Conservation (phyloP, 37 sponge, comb jelly and placozoan genomes). For the Haliclona indistincta region DNA sequence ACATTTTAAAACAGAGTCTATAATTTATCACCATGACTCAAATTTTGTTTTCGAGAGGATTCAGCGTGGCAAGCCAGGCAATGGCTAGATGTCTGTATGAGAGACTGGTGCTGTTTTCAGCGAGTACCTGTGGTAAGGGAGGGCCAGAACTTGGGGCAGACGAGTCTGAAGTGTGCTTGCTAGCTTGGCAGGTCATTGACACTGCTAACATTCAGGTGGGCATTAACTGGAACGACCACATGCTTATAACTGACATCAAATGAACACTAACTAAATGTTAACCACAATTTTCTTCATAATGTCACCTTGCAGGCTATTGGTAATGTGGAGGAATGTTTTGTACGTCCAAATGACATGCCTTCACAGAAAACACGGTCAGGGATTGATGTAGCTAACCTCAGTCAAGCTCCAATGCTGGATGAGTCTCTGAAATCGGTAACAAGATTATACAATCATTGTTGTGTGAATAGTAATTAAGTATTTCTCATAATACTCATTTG, state of each 20-base stretch:
- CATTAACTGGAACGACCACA: conserved; percentile 38
- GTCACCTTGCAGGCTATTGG: too few species aligned
- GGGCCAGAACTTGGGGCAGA: conserved; percentile 33
- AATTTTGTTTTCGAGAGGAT: too few species aligned
- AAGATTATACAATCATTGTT: too few species aligned
- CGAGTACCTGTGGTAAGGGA: conserved; percentile 8
- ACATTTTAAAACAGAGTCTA: too few species aligned
- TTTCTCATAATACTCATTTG: background rate
- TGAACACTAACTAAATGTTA: too few species aligned
- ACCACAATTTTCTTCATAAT: too few species aligned
- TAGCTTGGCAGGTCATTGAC: conserved; percentile 52
- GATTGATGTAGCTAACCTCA: background rate
- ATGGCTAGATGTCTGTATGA: background rate
- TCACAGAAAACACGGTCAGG: background rate
- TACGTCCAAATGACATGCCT: too few species aligned
- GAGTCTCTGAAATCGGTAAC: background rate
- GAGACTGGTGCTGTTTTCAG: conserved; percentile 33
- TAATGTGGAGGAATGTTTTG: too few species aligned
- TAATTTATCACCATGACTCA: too few species aligned
- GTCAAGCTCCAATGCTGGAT: background rate
- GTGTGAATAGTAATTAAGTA: too few species aligned
- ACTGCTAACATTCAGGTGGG: conserved; percentile 57
- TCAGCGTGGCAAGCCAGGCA: too few species aligned
- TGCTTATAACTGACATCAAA: background rate
- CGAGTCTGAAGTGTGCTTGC: conserved; percentile 23